Conservation (phyloP, 2,113 vertebrate species). For the Embiotoca jacksoni region DNA sequence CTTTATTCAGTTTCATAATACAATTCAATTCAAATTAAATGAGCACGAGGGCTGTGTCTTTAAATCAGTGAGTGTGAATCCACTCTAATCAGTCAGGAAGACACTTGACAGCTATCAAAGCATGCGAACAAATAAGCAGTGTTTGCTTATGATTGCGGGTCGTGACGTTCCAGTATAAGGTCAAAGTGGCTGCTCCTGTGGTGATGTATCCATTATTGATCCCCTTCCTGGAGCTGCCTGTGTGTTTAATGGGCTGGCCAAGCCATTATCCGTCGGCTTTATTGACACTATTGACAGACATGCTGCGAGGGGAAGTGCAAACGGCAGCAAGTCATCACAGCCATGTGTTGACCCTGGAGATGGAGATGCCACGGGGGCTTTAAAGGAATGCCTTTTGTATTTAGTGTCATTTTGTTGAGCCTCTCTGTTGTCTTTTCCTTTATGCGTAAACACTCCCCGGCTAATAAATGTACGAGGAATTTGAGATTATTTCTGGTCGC, state of each 20-base stretch:
- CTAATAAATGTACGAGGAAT: neutral
- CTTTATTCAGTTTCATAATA: conserved; percentile 11
- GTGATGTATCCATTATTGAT: conserved; percentile 80
- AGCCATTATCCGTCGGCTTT: conserved; percentile 78
- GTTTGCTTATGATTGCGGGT: conserved; percentile 58
- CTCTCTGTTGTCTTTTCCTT: conserved; percentile 1
- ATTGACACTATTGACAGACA: conserved; percentile 80
- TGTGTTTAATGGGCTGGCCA: conserved; percentile 79
- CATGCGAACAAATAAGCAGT: conserved; percentile 42
- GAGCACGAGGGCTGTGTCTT: neutral
- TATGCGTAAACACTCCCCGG: too few relatives aligned
- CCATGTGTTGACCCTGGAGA: conserved; percentile 58
- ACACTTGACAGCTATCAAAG: neutral
- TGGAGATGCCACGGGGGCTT: conserved; percentile 51
- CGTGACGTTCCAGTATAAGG: conserved; percentile 62
- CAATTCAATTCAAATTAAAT: neutral
- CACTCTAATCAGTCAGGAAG: neutral
- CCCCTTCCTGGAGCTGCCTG: conserved; percentile 71
- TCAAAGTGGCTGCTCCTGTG: conserved; percentile 65
- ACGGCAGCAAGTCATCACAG: conserved; percentile 67
- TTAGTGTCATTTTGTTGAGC: neutral
- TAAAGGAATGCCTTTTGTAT: conserved; percentile 30
- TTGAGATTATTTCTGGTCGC: neutral
- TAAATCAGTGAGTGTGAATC: conserved; percentile 7
- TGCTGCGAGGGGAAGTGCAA: conserved; percentile 76